phyloP scores from a whole-genome alignment of 2,113 vertebrate genomes.

The Phylloscopus trochiloides region DNA sequence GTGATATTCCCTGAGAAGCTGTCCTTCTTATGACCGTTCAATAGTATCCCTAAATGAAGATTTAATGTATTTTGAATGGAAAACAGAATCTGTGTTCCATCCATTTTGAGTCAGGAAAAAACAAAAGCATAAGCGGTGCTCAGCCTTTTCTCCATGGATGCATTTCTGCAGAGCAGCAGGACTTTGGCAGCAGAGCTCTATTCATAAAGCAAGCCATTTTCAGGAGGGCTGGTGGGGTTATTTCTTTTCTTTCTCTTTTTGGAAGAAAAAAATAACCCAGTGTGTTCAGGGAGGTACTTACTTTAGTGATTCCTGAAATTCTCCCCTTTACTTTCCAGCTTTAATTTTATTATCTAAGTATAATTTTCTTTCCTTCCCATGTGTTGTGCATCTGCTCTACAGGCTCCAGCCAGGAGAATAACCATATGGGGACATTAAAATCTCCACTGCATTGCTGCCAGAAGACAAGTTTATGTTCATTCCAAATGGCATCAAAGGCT shows the following conservation, averaged over 20 bases:
- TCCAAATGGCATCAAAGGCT: slow-evolving; percentile 53
- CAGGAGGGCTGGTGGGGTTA: neutral
- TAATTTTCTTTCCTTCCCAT: slow-evolving; percentile 47
- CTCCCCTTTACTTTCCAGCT: neutral
- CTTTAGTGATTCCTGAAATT: slow-evolving; percentile 32
- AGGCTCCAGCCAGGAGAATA: slow-evolving; percentile 47
- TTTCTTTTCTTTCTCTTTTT: neutral
- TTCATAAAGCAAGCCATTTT: slow-evolving; percentile 32
- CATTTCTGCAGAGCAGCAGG: slow-evolving; percentile 19
- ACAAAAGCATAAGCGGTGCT: neutral
- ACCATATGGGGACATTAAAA: slow-evolving; percentile 65
- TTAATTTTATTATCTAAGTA: slow-evolving; percentile 25
- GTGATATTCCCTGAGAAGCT: slow-evolving; percentile 64
- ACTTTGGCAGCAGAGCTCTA: neutral
- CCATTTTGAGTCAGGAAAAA: slow-evolving; percentile 42
- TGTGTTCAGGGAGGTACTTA: neutral
- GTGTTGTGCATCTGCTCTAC: slow-evolving; percentile 52
- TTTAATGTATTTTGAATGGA: slow-evolving; percentile 61
- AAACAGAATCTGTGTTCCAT: slow-evolving; percentile 34
- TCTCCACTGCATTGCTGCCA: slow-evolving; percentile 33
- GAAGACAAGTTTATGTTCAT: slow-evolving; percentile 57
- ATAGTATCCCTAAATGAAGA: slow-evolving; percentile 60
- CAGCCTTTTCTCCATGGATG: slow-evolving; percentile 23
- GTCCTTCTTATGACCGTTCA: slow-evolving; percentile 56
- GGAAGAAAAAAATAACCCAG: neutral